Percentiles rank a stretch among this genome's conserved stretches.
These are phyloP conservation scores for Oegoconia quadripuncta DNA, from an alignment of 2,888 invertebrate genomes.

Conservation along the genomic window DNA sequence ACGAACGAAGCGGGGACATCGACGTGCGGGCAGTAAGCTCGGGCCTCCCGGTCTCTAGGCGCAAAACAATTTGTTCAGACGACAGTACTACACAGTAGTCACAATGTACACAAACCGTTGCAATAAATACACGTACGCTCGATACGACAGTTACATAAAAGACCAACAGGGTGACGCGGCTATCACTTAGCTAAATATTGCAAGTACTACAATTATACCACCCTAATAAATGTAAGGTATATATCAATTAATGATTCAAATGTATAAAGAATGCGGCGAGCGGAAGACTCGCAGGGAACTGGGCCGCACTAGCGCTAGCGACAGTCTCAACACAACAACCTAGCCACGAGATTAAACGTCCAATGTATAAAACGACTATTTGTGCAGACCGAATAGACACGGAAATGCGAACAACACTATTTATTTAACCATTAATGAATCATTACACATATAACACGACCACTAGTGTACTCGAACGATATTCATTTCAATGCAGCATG, in stretches of 20 bases:
- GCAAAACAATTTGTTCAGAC: conserved; percentile 25
- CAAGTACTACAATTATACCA: conserved; percentile 70
- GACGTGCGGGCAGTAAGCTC: conserved; percentile 36
- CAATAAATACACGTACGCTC: conserved; percentile 54
- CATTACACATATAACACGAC: conserved; percentile 39
- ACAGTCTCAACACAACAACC: conserved; percentile 41
- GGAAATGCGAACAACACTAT: conserved; percentile 25
- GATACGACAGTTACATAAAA: conserved; percentile 44
- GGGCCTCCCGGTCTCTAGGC: conserved; percentile 8
- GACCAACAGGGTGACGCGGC: conserved; percentile 53
- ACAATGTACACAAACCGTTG: conserved; percentile 47
- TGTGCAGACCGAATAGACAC: conserved; percentile 52
- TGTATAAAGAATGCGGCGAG: conserved; percentile 51
- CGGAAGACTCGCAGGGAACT: conserved; percentile 36
- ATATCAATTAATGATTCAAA: conserved; percentile 56
- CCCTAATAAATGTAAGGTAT: conserved; percentile 53
- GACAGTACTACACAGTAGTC: conserved; percentile 60
- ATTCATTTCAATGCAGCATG: conserved; percentile 29
- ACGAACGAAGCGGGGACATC: conserved; percentile 58
- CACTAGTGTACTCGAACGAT: conserved; percentile 39
- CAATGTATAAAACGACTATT: conserved; percentile 52
- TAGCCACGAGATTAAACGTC: conserved; percentile 43
- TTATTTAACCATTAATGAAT: too few relatives aligned
- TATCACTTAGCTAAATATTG: conserved; percentile 69
- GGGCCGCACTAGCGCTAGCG: conserved; percentile 22